Conservation (phyloP, 2,888 invertebrate species). For the Caenorhabditis doughertyi region DNA sequence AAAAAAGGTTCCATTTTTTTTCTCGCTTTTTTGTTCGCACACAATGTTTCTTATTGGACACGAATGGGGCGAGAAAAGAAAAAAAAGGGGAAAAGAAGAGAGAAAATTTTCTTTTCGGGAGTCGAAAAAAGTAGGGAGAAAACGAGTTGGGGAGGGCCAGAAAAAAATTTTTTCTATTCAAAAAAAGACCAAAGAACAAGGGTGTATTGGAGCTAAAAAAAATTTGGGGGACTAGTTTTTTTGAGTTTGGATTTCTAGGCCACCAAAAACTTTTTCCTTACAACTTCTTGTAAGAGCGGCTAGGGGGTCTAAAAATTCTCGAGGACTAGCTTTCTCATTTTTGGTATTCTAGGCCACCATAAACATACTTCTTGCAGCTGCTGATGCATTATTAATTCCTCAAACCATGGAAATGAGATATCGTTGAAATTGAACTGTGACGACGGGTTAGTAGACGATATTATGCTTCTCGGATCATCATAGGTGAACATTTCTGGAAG, state of each 20-base stretch:
- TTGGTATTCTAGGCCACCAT: not conserved
- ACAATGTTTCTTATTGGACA: slow-evolving; percentile 35
- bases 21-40: slow-evolving; percentile 6
- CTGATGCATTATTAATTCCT: slow-evolving; percentile 24
- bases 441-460: not conserved
- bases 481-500: slow-evolving; percentile 34
- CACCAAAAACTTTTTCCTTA: no score
- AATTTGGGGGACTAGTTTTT: no score
- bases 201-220: no score
- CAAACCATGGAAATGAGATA: slow-evolving; percentile 16
- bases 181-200: not conserved
- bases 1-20: slow-evolving; percentile 6
- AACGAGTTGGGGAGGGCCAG: not conserved
- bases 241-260: no score
- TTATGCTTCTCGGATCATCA: slow-evolving; percentile 12
- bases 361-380: not conserved
- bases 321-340: no score
- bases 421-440: not conserved
- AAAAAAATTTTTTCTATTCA: not conserved
- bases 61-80: not conserved
- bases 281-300: no score
- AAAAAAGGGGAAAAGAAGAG: not conserved
- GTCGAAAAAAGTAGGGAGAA: slow-evolving; percentile 1
- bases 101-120: slow-evolving; percentile 6
- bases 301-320: no score